Base-by-base conservation (phyloP, 2,113 vertebrate genomes). In the Bubo blakistoni region DNA sequence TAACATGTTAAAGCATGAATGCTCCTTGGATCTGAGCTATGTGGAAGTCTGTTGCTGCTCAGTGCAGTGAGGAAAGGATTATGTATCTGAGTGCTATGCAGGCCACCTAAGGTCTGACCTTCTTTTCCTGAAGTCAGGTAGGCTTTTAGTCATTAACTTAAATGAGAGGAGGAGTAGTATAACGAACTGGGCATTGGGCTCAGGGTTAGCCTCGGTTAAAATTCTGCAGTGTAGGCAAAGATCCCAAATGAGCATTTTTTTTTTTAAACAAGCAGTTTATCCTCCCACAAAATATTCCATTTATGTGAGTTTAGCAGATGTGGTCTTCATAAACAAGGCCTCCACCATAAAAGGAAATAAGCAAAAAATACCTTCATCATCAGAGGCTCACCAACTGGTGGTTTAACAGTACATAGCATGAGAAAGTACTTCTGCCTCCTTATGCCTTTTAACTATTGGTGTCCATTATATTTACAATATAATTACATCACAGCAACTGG, bases 1-100 rank as follows among this genome's bases (percentile, higher is more conserved):
- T 34, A 59, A 7, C 7, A 9, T 21, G 15, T 27, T 27, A 10
- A 10, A 57, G 9, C 0, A 0, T 32, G n/a, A 47, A 8, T 29
- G 12, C 4, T 80, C 10, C 38, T 58, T 10, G 19, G 29, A 11
- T 29, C n/a, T 80, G 29, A 87, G 22, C 52, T 82, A 1, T 46
- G 59, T 25, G 20, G 32, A 67, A 42, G 8, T 51, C 36, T 87
- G 32, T 34, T 73, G 34, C 62, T 42, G 9, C 30, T 61, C 34
- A 36, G 34, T 17, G 19, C 19, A 46, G 0, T 5, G 7, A 65
- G 36, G 27, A 78, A 44, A 81, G 27, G 22, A 78, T 62, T 76
- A 10, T 1, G 7, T 30, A 13, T 44, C 42, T 63, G 32, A 58
- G 27, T 52, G 30, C 22, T n/a, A 38, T 19, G 34, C 49, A 71